Evolutionary conservation across 2,797 vertebrate species (phyloP), one percentile per base, ranked within the genome.

Genomic region (Helostoma temminkii): DNA sequence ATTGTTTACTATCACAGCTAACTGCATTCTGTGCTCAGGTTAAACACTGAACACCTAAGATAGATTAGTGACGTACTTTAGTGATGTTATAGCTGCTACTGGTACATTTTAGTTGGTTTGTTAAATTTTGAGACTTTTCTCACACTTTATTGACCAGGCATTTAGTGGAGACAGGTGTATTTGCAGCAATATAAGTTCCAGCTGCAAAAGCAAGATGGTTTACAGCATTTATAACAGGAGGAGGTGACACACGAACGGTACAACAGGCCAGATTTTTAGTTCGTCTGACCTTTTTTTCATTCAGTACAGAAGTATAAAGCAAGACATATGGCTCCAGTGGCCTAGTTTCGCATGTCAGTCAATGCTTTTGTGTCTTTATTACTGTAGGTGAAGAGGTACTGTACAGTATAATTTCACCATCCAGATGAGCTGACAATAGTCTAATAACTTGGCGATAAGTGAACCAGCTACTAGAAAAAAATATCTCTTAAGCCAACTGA

Each of bases 111-210:
- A 25, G 50, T 43, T 61, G 46, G 66, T 82, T 80, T 62, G 47
- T 57, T 57, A 65, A 37, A 53, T 3, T 12, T 7, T 37, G 36
- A 5, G 36, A 34, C 36, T 71, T 87, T 86, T 77, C 76, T 68
- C 68, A 58, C 56, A 52, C 54, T 53, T n/a, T 61, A 39, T 74
- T 68, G 66, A 66, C 32, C 32, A 41, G 52, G 24, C 41, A 11
- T 69, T 69, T 71, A 52, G 53, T 69, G 11, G 50, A 76, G 32
- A 48, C 37, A 65, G 63, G 66, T 77, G 82, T 80, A 75, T 80
- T 71, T 69, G 74, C 52, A 56, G 32, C 39, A 75, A 63, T 49
- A 58, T 60, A 41, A 63, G 46, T 73, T 57, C 43, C 61, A 22
- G 59, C 46, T 58, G 48, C 57, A 25, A 62, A 80, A 70, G 41